Evolutionary conservation across 2,113 vertebrate species (phyloP), one percentile per base, ranked within the genome.

Genomic region (Saccopteryx bilineata): DNA sequence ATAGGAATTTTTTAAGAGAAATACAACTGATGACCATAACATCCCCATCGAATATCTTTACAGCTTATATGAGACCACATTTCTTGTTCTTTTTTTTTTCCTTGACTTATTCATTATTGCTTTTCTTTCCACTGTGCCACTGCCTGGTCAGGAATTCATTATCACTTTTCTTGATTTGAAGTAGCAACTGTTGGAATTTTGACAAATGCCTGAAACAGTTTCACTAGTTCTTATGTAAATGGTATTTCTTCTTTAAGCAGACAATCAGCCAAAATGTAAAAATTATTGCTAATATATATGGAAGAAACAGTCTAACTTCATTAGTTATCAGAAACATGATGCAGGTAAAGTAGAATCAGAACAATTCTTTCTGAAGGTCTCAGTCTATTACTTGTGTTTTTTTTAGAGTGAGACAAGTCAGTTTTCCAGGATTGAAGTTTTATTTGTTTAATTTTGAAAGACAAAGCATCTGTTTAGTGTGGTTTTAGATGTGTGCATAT

Each of bases 161-260:
- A 82, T 18, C 78, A 52, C 15, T 96, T 87, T 39, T 68, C 76
- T 88, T 93, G 23, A 72, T 76, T 94, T 93, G 79, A 97, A 98
- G 79, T 74, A 87, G 60, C 50, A 96, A 79, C 31, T 84, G 0
- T 69, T 66, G 56, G 71, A 26, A 56, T 90, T 94, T 96, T 94
- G 54, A 90, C 93, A 85, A 90, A 82, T 91, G 24, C 15, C 46
- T 76, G 89, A n/a, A 96, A 88, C 65, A 31, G 28, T 86, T 96
- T 60, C 33, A 86, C 28, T 50, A 87, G 26, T 92, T 48, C 7
- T 96, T 84, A 90, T 94, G 39, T 75, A 86, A 48, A 23, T 80
- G 17, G 12, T 58, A 69, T 88, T 92, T 91, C 86, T 80, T 87
- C 24, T 84, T 79, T 48, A 78, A 80, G 76, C 54, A 83, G 63